phyloP scores from a whole-genome alignment of 2,888 invertebrate genomes.

The Entomobrya multifasciata region DNA sequence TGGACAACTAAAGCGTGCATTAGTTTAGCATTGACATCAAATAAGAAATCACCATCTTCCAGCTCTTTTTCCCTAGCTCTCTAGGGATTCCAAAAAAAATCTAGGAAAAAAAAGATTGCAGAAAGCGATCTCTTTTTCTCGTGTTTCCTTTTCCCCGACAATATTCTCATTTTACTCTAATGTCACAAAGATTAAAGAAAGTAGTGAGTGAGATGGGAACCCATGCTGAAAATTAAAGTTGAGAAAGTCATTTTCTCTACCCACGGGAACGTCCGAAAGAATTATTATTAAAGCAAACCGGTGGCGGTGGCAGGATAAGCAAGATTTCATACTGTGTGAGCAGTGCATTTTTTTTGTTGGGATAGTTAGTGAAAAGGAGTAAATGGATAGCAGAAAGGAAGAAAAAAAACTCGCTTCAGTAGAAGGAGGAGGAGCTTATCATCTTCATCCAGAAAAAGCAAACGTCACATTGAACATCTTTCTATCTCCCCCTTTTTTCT shows the following conservation, averaged over 20 bases:
- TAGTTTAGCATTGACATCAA: slow-evolving; percentile 55
- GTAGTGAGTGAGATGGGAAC: slow-evolving; percentile 63
- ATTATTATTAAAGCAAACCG: slow-evolving; percentile 55
- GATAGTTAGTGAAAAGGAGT: slow-evolving; percentile 1
- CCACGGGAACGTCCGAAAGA: slow-evolving; percentile 69
- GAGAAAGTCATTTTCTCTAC: slow-evolving; percentile 72
- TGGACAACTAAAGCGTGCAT: not conserved
- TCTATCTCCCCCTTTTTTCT: not conserved
- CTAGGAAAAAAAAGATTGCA: slow-evolving; percentile 28
- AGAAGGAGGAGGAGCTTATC: not conserved
- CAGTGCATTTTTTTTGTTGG: not conserved
- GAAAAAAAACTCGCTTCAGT: not conserved
- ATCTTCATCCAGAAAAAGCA: slow-evolving; percentile 12
- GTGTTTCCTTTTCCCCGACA: not conserved
- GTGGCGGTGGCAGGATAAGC: not conserved
- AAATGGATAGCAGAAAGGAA: slow-evolving; percentile 30
- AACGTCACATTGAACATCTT: slow-evolving; percentile 32
- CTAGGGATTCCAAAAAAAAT: slow-evolving; percentile 39
- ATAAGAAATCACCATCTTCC: slow-evolving; percentile 34
- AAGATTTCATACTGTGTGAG: not conserved
- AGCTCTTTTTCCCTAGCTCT: no score
- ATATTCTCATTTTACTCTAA: slow-evolving; percentile 62
- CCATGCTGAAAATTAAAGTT: slow-evolving; percentile 73
- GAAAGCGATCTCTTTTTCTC: slow-evolving; percentile 6
- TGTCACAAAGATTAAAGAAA: slow-evolving; percentile 72